A percentile compares a stretch with the other conserved stretches of the same genome.
Evolutionary conservation across 2,888 invertebrate genomes (phyloP).

Genomic region (Phlogophora meticulosa): DNA sequence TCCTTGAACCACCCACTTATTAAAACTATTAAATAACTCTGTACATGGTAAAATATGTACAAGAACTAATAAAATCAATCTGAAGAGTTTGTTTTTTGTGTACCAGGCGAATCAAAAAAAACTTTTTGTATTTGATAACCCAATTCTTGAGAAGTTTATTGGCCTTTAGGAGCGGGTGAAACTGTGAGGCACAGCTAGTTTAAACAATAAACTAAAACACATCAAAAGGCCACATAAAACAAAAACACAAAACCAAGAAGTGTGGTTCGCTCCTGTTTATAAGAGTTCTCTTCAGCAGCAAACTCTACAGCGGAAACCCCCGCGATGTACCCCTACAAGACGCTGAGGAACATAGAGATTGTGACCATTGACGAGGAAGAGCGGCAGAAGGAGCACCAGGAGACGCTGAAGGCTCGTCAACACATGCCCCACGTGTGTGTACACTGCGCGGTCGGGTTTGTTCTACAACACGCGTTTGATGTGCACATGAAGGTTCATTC

Average conservation of each 20-base stretch:
- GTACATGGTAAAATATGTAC: too few relatives aligned
- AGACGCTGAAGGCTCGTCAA: constrained; percentile 57
- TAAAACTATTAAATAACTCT: too few relatives aligned
- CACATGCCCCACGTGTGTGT: constrained; percentile 73
- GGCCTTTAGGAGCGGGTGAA: too few relatives aligned
- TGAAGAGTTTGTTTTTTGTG: too few relatives aligned
- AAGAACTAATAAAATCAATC: too few relatives aligned
- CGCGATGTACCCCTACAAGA: constrained; percentile 69
- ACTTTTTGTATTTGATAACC: too few relatives aligned
- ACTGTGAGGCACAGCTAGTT: too few relatives aligned
- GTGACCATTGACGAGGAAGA: constrained; percentile 75
- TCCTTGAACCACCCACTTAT: neutral
- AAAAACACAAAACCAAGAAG: neutral
- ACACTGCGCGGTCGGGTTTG: constrained; percentile 74
- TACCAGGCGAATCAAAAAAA: too few relatives aligned
- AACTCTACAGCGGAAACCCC: constrained; percentile 60
- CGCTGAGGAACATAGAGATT: constrained; percentile 73
- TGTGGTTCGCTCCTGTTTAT: neutral
- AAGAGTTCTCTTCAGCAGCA: neutral
- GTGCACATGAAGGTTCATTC: constrained; percentile 74
- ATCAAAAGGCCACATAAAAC: too few relatives aligned
- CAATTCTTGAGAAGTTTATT: too few relatives aligned
- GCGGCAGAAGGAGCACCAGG: constrained; percentile 66
- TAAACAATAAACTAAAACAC: too few relatives aligned
- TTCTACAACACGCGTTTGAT: constrained; percentile 71